Evolutionary conservation across 2,113 vertebrate species (phyloP), one percentile per base, ranked within the genome.

Genomic region (Ceyx margarethae): DNA sequence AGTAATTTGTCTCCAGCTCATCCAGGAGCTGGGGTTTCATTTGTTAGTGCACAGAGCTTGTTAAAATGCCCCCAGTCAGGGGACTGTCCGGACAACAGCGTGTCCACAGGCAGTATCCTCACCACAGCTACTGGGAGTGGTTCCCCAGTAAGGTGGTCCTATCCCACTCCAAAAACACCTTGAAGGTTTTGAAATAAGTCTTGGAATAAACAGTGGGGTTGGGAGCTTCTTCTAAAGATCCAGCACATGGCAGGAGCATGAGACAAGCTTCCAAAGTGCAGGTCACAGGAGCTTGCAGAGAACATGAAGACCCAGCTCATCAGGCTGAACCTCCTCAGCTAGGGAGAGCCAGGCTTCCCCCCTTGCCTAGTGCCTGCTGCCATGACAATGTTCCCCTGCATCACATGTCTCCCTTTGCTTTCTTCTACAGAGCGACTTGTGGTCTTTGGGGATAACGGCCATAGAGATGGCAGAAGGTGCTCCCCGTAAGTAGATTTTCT

Each of bases 381-480:
- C 18, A 61, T 71, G 83, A 37, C 1, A 1, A 6, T 58, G 61
- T 16, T 83, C 12, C n/a, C 5, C 37, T 45, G 16, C 9, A 9
- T 85, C 82, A 43, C 9, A 0, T 19, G 0, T 73, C 40, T 85
- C 76, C 80, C 37, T 79, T 26, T 95, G 40, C 97, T 91, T 96
- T 56, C 95, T 54, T 93, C 97, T 96, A 71, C 98, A 99, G 99
- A 99, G 99, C n/a, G 99, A 99, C 97, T 84, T 99, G 98, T 99
- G 99, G 99, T 99, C 99, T 43, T 96, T 99, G 95, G 99, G 99
- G 81, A 99, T 99, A 97, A 99, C 99, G 4, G 99, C 99, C 37
- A 99, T 99, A 2, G 99, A 99, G 97, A 99, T 99, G 99, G 99
- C 99, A 6, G 99, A 99, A 97, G 99, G 99, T 61, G 99, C 99